Evolutionary conservation across 2,888 invertebrate genomes (phyloP).

Genomic region (Eupithecia subfuscata): DNA sequence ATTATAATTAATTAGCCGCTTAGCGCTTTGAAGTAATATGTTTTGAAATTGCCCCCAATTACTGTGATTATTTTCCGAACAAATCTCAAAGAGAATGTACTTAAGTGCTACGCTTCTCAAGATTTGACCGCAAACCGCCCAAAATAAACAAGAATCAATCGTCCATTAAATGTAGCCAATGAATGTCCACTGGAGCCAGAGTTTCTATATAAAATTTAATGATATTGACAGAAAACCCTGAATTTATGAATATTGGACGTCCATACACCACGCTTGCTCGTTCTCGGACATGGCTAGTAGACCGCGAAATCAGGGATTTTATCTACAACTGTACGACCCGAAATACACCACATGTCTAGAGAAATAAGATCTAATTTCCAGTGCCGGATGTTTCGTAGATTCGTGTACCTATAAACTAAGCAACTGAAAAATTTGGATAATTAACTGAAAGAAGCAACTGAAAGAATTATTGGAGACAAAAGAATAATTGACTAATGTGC

Average conservation of each 20-base stretch:
- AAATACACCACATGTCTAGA: slow-evolving; percentile 6
- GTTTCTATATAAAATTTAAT: slow-evolving; percentile 40
- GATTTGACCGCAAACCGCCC: not conserved
- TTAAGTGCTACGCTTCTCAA: not conserved
- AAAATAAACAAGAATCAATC: slow-evolving; percentile 29
- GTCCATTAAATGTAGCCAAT: slow-evolving; percentile 26
- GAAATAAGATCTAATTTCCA: slow-evolving; percentile 25
- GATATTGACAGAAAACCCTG: slow-evolving; percentile 45
- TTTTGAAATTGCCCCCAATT: not conserved
- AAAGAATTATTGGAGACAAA: not conserved
- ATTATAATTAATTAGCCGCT: not conserved
- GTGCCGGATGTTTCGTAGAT: slow-evolving; percentile 43
- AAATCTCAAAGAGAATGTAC: not conserved
- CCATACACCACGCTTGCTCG: slow-evolving; percentile 48
- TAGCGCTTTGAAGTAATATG: not conserved
- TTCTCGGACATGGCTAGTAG: slow-evolving; percentile 53
- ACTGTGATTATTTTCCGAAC: not conserved
- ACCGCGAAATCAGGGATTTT: slow-evolving; percentile 56
- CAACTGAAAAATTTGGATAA: slow-evolving; percentile 47
- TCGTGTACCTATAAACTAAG: slow-evolving; percentile 48
- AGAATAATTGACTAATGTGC: not conserved
- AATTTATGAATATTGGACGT: slow-evolving; percentile 58
- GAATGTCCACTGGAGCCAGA: slow-evolving; percentile 29
- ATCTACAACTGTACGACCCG: slow-evolving; percentile 20
- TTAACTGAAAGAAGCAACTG: no score